Base-by-base conservation (phyloP, 2,113 vertebrate genomes). In the Peromyscus polionotus region DNA sequence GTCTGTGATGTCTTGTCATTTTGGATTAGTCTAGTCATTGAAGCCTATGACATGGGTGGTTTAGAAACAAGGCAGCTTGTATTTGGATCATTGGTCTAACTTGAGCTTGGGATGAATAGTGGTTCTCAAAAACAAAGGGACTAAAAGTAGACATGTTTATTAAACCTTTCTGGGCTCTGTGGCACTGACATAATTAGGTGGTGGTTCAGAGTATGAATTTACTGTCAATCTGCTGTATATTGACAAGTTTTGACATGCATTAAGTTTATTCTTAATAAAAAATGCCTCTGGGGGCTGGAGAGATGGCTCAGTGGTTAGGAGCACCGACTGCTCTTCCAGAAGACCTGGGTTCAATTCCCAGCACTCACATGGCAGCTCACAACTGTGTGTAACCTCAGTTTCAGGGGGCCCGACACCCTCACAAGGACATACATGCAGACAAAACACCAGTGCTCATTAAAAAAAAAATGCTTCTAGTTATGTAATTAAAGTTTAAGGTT, bases 181-280 rank as follows among this genome's bases (percentile, higher is more conserved):
- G 39, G 28, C 88, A 84, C 16, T 73, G 9, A 20, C 72, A 0
- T 92, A 88, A 63, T 7, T 61, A 59, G 73, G 3, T 54, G n/a
- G 33, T 86, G 9, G 59, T 94, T 12, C 61, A 63, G 26, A 87
- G 14, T 93, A 33, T 42, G 2, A 39, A 33, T 51, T 73, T 90
- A 76, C 1, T 20, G 10, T 59, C 3, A 28, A 28, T 7, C n/a
- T 81, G 45, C 75, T 92, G 26, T 13, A 13, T 75, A 42, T 91
- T 88, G 67, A 81, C 42, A 45, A 26, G 42, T 75, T 48, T 80
- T 94, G 80, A 72, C 24, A 57, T 33, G 17, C 54, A 80, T 45
- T 51, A 63, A 7, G n/a, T 76, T 96, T 33, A 91, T 85, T 77
- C 22, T 89, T 88, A 75, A 61, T 92, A 45, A 76, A 95, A 89